Conservation (phyloP, 2,797 vertebrate genomes). For the Crenichthys baileyi region DNA sequence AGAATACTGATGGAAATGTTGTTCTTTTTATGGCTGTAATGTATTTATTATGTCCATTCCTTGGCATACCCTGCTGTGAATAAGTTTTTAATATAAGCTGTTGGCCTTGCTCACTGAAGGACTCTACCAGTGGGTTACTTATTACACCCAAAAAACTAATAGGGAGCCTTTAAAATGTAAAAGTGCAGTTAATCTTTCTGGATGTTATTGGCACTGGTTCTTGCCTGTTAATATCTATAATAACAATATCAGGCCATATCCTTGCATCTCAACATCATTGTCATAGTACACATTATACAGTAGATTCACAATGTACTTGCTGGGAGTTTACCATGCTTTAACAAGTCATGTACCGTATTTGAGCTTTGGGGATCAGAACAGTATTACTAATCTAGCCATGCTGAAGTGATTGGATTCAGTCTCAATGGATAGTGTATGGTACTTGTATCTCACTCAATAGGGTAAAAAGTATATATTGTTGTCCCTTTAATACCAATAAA, state of each 20-base stretch:
- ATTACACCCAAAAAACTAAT: neutral
- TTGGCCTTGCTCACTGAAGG: neutral
- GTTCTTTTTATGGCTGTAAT: neutral
- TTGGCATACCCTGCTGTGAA: neutral
- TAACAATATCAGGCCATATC: neutral
- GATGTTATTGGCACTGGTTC: neutral
- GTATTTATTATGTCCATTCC: neutral
- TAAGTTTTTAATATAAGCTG: neutral
- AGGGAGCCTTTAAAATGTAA: neutral
- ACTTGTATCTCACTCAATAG: neutral
- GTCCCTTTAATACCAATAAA: neutral
- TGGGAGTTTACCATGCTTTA: neutral
- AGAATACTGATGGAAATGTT: neutral
- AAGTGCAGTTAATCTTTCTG: neutral
- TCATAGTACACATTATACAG: neutral
- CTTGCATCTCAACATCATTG: neutral
- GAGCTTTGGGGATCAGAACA: conserved; percentile 38
- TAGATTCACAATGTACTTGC: neutral
- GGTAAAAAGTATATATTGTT: neutral
- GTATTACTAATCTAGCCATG: conserved; percentile 31
- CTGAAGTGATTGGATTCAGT: conserved; percentile 20
- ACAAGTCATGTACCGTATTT: neutral
- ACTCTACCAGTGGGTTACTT: neutral
- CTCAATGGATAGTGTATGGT: neutral
- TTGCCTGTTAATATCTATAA: neutral